phyloP scores from a whole-genome alignment of 2,797 vertebrate species.

The Kryptolebias ocellatus region DNA sequence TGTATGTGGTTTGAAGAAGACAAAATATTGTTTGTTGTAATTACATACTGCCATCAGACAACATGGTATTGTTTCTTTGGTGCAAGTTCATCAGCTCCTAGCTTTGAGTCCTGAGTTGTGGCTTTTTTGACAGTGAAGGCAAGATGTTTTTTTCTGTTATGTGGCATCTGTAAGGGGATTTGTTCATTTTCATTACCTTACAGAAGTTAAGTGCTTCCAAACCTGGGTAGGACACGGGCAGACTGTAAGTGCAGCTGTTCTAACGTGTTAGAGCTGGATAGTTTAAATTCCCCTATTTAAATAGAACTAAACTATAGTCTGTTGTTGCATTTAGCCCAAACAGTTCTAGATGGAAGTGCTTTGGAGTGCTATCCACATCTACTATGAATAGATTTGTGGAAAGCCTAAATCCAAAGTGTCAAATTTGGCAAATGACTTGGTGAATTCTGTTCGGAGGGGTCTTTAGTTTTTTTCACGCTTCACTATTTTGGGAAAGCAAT shows the following conservation, averaged over 20 bases:
- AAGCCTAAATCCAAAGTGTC: too few species aligned
- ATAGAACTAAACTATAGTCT: background rate
- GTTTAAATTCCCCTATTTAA: background rate
- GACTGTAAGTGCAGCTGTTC: too few species aligned
- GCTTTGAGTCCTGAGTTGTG: too few species aligned
- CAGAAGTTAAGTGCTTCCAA: background rate
- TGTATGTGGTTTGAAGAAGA: too few species aligned
- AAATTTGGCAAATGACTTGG: background rate
- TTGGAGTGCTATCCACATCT: background rate
- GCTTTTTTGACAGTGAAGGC: too few species aligned
- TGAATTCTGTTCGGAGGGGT: background rate
- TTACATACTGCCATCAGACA: too few species aligned
- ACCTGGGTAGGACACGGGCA: background rate
- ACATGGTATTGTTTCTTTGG: too few species aligned
- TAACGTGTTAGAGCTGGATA: background rate
- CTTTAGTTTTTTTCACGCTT: background rate
- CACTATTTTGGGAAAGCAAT: background rate
- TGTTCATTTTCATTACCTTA: too few species aligned
- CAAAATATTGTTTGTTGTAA: too few species aligned
- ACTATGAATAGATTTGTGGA: background rate
- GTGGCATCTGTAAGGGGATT: too few species aligned
- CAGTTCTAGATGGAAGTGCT: background rate
- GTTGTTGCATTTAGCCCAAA: background rate
- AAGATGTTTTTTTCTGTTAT: too few species aligned
- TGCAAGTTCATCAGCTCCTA: too few species aligned